phyloP scores from a whole-genome alignment of 2,797 vertebrate genomes.

The Ambastaia sidthimunki region DNA sequence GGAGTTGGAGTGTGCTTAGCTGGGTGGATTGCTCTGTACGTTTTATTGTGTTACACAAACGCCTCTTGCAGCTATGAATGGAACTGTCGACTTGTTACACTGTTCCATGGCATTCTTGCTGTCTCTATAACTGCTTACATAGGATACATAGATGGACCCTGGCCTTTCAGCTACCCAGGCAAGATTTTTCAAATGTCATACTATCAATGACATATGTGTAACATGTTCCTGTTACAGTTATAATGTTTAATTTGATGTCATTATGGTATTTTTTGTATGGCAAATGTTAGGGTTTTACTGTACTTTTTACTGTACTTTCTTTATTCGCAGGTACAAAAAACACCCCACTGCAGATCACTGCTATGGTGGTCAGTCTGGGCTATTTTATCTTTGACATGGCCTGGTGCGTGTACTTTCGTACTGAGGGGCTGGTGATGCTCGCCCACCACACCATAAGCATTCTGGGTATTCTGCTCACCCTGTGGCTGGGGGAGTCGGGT shows the following conservation, averaged over 20 bases:
- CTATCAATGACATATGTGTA: neutral
- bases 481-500: slow-evolving; percentile 89
- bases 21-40: slow-evolving; percentile 87
- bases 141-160: slow-evolving; percentile 93
- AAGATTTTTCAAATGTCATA: slow-evolving; percentile 48
- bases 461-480: slow-evolving; percentile 86
- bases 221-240: neutral
- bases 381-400: slow-evolving; percentile 96
- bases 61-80: slow-evolving; percentile 83
- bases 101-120: slow-evolving; percentile 89
- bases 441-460: slow-evolving; percentile 95
- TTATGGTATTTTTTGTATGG: neutral
- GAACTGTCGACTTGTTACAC: slow-evolving; percentile 94
- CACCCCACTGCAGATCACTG: slow-evolving; percentile 87
- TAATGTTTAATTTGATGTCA: neutral
- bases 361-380: slow-evolving; percentile 89
- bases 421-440: slow-evolving; percentile 92
- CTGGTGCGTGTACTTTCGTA: slow-evolving; percentile 95
- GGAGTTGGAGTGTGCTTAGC: slow-evolving; percentile 81
- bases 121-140: slow-evolving; percentile 89
- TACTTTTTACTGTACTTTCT: neutral
- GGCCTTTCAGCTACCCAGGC: slow-evolving; percentile 94
- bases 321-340: slow-evolving; percentile 86
- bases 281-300: neutral
- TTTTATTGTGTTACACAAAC: slow-evolving; percentile 81